Conservation (phyloP, 1,140 invertebrate species). For the Neelides sp. region DNA sequence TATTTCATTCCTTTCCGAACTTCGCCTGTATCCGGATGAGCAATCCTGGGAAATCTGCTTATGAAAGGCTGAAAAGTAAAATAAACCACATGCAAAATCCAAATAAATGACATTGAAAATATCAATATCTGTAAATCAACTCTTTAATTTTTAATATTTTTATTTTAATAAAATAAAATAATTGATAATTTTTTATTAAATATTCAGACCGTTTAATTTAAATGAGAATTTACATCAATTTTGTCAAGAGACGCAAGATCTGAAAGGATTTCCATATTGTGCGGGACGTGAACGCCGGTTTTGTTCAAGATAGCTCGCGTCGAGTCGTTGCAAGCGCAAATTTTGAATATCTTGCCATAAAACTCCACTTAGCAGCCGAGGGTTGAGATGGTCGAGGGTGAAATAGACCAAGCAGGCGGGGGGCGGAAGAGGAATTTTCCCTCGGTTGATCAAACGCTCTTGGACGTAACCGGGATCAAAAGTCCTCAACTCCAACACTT, state of each 20-base stretch:
- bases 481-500: conserved; percentile 59
- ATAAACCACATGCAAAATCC: neutral
- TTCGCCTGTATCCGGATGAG: neutral
- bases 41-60: conserved; percentile 2
- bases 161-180: neutral
- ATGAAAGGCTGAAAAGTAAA: neutral
- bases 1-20: conserved; percentile 44
- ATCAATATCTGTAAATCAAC: neutral
- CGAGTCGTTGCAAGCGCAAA: conserved; percentile 69
- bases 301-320: conserved; percentile 67
- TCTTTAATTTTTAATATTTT: neutral
- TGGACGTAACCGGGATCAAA: conserved; percentile 57
- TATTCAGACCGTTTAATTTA: neutral
- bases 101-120: neutral
- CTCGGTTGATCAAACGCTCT: conserved; percentile 43
- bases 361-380: conserved; percentile 59
- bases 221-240: conserved; percentile 33
- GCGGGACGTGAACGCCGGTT: conserved; percentile 63
- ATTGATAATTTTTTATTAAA: neutral
- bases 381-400: conserved; percentile 56
- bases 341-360: conserved; percentile 61
- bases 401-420: conserved; percentile 54
- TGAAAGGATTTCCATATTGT: conserved; percentile 46
- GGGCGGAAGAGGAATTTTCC: conserved; percentile 56
- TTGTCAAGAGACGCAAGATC: conserved; percentile 42